phyloP scores from a whole-genome alignment of 2,113 vertebrate genomes.

The Nettapus auritus region DNA sequence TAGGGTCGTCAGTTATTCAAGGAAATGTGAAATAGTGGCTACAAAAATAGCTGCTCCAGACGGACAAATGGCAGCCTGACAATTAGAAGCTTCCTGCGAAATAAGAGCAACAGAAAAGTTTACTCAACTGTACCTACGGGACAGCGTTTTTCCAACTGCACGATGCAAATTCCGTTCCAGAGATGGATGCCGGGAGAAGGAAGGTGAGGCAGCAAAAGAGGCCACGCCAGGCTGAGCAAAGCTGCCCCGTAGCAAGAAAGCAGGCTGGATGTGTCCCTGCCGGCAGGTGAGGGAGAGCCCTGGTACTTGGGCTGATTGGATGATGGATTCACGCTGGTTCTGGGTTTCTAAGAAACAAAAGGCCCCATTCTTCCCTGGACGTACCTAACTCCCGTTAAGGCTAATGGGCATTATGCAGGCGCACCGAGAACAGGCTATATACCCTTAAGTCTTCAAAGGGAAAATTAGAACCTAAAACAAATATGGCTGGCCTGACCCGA shows the following conservation, averaged over 20 bases:
- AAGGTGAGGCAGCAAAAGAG: constrained; percentile 12
- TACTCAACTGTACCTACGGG: background rate
- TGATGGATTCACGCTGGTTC: constrained; percentile 72
- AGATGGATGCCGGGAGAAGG: background rate
- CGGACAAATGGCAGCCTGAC: background rate
- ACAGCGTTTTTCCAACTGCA: background rate
- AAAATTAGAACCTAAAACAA: constrained; percentile 75
- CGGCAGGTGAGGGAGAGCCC: constrained; percentile 56
- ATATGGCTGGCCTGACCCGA: constrained; percentile 68
- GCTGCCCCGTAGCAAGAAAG: constrained; percentile 26
- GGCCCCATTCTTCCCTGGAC: constrained; percentile 68
- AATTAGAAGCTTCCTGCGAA: background rate
- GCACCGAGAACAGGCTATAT: constrained; percentile 59
- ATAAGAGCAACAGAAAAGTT: background rate
- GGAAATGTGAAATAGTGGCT: background rate
- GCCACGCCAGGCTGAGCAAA: background rate
- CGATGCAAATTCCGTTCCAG: background rate
- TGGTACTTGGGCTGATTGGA: constrained; percentile 68
- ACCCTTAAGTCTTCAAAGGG: constrained; percentile 71
- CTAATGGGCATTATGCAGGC: constrained; percentile 71
- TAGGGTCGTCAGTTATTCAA: background rate
- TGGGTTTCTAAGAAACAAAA: constrained; percentile 65
- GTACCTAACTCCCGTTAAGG: constrained; percentile 65
- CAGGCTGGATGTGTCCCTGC: constrained; percentile 26
- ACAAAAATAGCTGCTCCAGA: background rate